Percentiles rank a stretch among this genome's conserved stretches.
These are phyloP conservation scores for Plotosus lineatus DNA, from an alignment of 2,113 vertebrate genomes.

Conservation along the genomic window DNA sequence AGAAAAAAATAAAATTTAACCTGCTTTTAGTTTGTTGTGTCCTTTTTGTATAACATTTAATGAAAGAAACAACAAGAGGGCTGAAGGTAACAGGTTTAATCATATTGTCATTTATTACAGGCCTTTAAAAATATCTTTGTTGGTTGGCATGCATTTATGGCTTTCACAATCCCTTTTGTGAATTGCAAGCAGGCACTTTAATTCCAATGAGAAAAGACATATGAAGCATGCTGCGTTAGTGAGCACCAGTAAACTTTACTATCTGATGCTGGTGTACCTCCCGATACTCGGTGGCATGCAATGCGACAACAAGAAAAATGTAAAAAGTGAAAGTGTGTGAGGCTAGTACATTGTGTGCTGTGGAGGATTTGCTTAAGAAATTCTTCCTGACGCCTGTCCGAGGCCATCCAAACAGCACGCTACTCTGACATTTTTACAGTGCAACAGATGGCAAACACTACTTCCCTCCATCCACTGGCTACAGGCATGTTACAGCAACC, in stretches of 20 bases:
- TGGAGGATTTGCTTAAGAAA: constrained; percentile 51
- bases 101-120: constrained; percentile 55
- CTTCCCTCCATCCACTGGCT: constrained; percentile 36
- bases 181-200: constrained; percentile 45
- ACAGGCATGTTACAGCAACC: constrained; percentile 21
- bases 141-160: constrained; percentile 54
- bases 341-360: constrained; percentile 33
- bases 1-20: constrained; percentile 21
- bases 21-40: not conserved
- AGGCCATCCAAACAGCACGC: constrained; percentile 39
- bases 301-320: constrained; percentile 13
- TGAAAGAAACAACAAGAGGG: constrained; percentile 18
- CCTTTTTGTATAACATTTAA: not conserved
- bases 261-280: constrained; percentile 35
- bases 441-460: constrained; percentile 50
- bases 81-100: constrained; percentile 56
- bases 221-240: constrained; percentile 33
- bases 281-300: constrained; percentile 34
- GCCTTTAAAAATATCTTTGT: constrained; percentile 53
- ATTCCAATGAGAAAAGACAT: constrained; percentile 36
- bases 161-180: constrained; percentile 48
- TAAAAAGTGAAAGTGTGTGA: constrained; percentile 35
- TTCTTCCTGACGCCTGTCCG: constrained; percentile 41
- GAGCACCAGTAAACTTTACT: constrained; percentile 22
- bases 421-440: constrained; percentile 48